Percentiles rank a stretch among this genome's conserved stretches.
phyloP scores from a whole-genome alignment of 2,797 vertebrate genomes.

The Tachyglossus aculeatus region DNA sequence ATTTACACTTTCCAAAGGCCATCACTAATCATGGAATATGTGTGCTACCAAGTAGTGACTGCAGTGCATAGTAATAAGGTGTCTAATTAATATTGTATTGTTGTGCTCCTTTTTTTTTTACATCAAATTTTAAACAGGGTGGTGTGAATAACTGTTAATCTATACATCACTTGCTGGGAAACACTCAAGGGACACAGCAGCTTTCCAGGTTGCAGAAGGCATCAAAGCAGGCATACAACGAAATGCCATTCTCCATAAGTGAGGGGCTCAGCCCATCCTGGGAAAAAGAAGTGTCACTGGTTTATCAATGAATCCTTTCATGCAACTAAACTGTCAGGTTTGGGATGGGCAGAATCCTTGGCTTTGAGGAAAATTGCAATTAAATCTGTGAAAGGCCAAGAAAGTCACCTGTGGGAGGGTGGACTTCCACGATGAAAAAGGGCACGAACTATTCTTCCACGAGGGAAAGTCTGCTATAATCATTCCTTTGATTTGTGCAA shows the following conservation, averaged over 20 bases:
- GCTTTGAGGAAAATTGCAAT: too few relatives aligned
- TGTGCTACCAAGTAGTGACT: slow-evolving; percentile 19
- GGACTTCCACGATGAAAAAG: too few relatives aligned
- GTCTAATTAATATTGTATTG: neutral
- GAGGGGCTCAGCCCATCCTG: neutral
- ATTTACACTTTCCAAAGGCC: slow-evolving; percentile 25
- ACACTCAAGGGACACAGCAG: neutral
- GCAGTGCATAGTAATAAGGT: neutral
- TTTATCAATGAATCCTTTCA: too few relatives aligned
- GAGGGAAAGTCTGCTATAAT: too few relatives aligned
- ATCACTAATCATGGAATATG: neutral
- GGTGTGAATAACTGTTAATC: slow-evolving; percentile 10
- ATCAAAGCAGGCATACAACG: neutral
- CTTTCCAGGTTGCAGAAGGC: neutral
- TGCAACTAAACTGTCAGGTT: too few relatives aligned
- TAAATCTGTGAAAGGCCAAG: too few relatives aligned
- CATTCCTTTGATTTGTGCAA: too few relatives aligned
- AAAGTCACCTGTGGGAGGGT: too few relatives aligned
- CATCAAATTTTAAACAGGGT: slow-evolving; percentile 24
- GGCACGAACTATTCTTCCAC: too few relatives aligned
- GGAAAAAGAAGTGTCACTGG: too few relatives aligned
- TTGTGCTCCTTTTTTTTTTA: slow-evolving; percentile 9
- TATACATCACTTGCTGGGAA: neutral
- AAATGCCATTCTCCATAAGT: neutral
- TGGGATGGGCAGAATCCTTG: too few relatives aligned